Conservation (phyloP, 2,797 vertebrate genomes). For the Melanotaenia pygmaea region DNA sequence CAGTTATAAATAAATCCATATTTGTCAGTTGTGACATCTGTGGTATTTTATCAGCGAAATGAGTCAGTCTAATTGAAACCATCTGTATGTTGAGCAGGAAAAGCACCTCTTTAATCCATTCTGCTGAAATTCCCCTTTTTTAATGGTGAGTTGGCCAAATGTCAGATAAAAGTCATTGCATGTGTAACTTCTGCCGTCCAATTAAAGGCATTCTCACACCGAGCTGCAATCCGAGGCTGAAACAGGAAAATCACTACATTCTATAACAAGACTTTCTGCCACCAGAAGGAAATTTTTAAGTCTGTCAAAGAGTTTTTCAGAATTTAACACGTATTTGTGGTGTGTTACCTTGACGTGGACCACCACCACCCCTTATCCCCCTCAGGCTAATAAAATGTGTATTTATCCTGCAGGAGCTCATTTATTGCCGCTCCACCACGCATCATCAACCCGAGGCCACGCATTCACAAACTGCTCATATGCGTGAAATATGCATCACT, state of each 20-base stretch:
- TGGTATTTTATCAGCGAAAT: constrained; percentile 37
- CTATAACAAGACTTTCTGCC: too few relatives aligned
- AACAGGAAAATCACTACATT: too few relatives aligned
- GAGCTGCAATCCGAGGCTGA: neutral
- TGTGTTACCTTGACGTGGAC: neutral
- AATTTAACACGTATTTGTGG: too few relatives aligned
- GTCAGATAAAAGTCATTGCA: constrained; percentile 57
- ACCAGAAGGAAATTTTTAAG: too few relatives aligned
- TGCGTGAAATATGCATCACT: constrained; percentile 71
- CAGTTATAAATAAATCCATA: constrained; percentile 11
- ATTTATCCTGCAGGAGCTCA: constrained; percentile 58
- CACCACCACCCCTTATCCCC: constrained; percentile 1
- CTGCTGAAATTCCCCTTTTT: constrained; percentile 18
- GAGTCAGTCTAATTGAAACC: constrained; percentile 26
- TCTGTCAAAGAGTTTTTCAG: too few relatives aligned
- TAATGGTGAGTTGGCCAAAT: constrained; percentile 35
- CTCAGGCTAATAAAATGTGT: constrained; percentile 48
- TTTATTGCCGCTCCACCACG: constrained; percentile 51
- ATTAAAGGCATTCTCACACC: constrained; percentile 28
- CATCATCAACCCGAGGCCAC: constrained; percentile 67
- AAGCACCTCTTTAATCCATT: constrained; percentile 2
- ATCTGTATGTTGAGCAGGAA: constrained; percentile 1
- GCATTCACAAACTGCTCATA: constrained; percentile 51
- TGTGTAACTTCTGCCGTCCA: constrained; percentile 23
- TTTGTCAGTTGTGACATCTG: constrained; percentile 10